Percentiles rank a stretch among this genome's conserved stretches.
Conservation (phyloP, 2,888 invertebrate species). For the Drosophila suboccidentalis region DNA sequence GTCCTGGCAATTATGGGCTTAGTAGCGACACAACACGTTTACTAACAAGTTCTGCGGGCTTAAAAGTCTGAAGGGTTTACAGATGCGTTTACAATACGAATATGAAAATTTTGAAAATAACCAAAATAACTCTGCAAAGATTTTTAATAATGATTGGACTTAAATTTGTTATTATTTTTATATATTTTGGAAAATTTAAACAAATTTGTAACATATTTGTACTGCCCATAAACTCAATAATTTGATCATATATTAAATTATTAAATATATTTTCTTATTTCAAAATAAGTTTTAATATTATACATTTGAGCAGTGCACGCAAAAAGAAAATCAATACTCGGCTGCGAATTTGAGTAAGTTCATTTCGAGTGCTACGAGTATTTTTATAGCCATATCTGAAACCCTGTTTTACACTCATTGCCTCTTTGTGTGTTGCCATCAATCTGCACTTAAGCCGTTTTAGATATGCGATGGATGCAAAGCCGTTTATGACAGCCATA, state of each 20-base stretch:
- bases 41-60: constrained; percentile 40
- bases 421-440: constrained; percentile 55
- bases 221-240: no score
- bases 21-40: constrained; percentile 29
- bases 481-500: constrained; percentile 76
- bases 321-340: background rate
- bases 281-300: no score
- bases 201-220: no score
- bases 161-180: no score
- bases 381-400: background rate
- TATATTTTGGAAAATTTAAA: no score
- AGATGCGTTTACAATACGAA: background rate
- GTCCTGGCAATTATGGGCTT: constrained; percentile 65
- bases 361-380: background rate
- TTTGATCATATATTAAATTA: no score
- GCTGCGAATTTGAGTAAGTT: background rate
- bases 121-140: background rate
- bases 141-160: no score
- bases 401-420: constrained; percentile 17
- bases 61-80: background rate
- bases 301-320: background rate
- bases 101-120: background rate
- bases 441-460: constrained; percentile 73
- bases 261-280: no score
- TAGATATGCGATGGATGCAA: constrained; percentile 63